phyloP scores from a whole-genome alignment of 2,113 vertebrate species.

The Crotalus horridus region DNA sequence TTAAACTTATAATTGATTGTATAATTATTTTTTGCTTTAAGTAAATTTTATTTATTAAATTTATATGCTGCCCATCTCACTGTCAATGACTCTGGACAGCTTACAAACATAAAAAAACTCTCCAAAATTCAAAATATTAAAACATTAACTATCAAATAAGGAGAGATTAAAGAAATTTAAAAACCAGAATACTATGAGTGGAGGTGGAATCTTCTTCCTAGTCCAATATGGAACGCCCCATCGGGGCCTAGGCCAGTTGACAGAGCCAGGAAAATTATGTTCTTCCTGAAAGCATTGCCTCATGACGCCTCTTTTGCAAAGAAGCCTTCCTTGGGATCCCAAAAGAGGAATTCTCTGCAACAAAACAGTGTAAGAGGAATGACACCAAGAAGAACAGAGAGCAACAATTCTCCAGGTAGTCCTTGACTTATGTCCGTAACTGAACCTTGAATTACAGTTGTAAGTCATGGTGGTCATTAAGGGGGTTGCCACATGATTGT shows the following conservation, averaged over 20 bases:
- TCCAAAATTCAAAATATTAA: not conserved
- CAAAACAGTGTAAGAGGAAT: no score
- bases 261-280: not conserved
- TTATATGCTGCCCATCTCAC: not conserved
- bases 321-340: not conserved
- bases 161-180: not conserved
- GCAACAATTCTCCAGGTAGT: not conserved
- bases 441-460: not conserved
- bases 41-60: not conserved
- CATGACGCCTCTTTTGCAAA: not conserved
- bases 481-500: not conserved
- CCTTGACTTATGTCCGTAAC: not conserved
- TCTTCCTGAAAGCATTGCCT: not conserved
- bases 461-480: not conserved
- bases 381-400: not conserved
- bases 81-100: no score
- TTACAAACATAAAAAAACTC: no score
- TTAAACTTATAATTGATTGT: not conserved
- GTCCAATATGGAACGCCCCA: not conserved
- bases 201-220: not conserved
- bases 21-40: not conserved
- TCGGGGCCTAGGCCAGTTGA: not conserved
- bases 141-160: not conserved
- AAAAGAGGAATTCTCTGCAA: not conserved
- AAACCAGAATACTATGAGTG: not conserved